phyloP scores from a whole-genome alignment of 2,797 vertebrate genomes.

The Cossypha polioptera region DNA sequence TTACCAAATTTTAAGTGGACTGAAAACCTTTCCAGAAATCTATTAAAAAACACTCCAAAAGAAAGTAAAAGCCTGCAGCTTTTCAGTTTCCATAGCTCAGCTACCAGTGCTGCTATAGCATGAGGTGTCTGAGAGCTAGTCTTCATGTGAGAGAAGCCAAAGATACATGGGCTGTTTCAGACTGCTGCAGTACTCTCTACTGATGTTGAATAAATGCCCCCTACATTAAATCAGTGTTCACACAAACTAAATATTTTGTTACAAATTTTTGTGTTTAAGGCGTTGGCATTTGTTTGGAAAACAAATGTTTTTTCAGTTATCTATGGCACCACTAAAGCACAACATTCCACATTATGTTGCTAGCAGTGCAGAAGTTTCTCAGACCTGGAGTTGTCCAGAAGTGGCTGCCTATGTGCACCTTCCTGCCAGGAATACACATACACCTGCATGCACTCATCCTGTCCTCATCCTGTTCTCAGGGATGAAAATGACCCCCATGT shows the following conservation, averaged over 20 bases:
- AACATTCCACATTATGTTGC: rapidly evolving
- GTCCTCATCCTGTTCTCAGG: not conserved
- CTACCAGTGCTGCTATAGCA: not conserved
- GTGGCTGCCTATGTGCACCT: not conserved
- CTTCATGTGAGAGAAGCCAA: not conserved
- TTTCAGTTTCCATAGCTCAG: not conserved
- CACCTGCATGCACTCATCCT: not conserved
- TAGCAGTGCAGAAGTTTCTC: not conserved
- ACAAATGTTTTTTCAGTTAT: not conserved
- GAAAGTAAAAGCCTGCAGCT: not conserved
- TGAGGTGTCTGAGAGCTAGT: not conserved
- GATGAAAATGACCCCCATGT: not conserved
- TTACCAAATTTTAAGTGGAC: not conserved
- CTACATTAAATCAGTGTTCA: not conserved
- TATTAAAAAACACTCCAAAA: not conserved
- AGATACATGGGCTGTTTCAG: not conserved
- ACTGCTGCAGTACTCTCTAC: not conserved
- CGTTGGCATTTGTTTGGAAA: not conserved
- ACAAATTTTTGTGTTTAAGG: not conserved
- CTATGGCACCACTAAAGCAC: not conserved
- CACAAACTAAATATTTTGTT: not conserved
- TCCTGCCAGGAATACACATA: not conserved
- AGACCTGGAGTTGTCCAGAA: not conserved
- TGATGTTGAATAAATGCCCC: not conserved
- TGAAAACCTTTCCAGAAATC: not conserved